Conservation (phyloP, 1,140 invertebrate genomes). For the Pogonognathellus flavescens region DNA sequence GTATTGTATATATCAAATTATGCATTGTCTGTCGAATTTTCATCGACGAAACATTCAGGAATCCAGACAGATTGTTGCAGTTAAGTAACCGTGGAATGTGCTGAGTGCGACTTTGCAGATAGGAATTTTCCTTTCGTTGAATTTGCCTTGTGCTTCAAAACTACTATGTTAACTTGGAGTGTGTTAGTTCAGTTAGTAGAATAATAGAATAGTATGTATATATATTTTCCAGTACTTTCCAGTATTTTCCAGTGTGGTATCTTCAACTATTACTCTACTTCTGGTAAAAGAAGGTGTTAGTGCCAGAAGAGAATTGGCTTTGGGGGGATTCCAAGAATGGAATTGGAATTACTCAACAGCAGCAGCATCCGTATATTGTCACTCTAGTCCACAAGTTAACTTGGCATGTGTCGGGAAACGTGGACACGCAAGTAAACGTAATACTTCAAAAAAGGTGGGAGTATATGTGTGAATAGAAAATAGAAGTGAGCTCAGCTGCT, state of each 20-base stretch:
- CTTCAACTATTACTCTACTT: background rate
- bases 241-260: too few species aligned
- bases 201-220: too few species aligned
- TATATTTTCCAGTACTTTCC: too few species aligned
- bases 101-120: too few species aligned
- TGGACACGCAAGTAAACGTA: background rate
- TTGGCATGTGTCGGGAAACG: background rate
- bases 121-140: too few species aligned
- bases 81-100: too few species aligned
- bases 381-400: background rate
- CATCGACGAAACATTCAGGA: background rate
- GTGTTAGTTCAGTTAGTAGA: too few species aligned
- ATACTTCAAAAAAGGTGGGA: background rate
- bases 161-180: too few species aligned
- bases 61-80: too few species aligned
- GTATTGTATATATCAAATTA: slow-evolving; percentile 17
- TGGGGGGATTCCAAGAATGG: slow-evolving; percentile 25
- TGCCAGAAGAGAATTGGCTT: slow-evolving; percentile 10
- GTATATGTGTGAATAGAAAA: background rate
- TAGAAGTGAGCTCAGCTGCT: slow-evolving; percentile 39
- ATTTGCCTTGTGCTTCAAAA: too few species aligned
- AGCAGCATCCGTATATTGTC: slow-evolving; percentile 10
- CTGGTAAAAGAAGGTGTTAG: background rate
- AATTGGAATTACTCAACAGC: slow-evolving; percentile 1
- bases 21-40: background rate